A percentile compares a stretch with the other conserved stretches of the same genome.
These are phyloP conservation scores for Alosa alosa DNA, from an alignment of 2,113 vertebrate genomes.

Conservation along the genomic window DNA sequence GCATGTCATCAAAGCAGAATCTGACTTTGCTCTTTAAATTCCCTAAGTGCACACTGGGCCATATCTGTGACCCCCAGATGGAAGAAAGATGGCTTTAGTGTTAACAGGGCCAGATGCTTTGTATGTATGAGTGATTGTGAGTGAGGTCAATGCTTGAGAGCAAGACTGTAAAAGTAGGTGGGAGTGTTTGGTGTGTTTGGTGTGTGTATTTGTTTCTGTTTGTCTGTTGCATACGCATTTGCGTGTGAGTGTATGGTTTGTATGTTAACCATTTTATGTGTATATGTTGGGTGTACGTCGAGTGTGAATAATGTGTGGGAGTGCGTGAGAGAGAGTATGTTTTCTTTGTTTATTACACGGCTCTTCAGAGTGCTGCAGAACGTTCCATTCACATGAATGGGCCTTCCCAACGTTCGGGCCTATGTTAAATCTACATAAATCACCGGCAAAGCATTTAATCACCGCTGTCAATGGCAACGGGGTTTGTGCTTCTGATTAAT, in stretches of 20 bases:
- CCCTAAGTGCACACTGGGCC: not conserved
- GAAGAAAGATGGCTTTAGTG: not conserved
- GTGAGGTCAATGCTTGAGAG: not conserved
- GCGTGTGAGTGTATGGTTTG: not conserved
- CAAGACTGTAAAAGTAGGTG: not conserved
- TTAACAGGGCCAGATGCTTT: not conserved
- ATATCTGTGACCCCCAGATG: not conserved
- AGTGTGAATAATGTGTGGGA: not conserved
- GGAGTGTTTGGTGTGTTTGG: not conserved
- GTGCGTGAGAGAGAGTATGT: not conserved
- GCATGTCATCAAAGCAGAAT: conserved; percentile 33
- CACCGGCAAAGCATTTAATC: no score
- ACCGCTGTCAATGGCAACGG: no score
- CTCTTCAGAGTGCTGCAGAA: no score
- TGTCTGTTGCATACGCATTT: not conserved
- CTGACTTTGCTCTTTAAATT: not conserved
- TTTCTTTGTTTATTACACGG: no score
- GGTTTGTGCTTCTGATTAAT: no score
- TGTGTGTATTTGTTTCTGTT: not conserved
- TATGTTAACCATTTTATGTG: not conserved
- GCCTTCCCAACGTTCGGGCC: no score
- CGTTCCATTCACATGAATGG: no score
- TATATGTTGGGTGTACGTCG: not conserved
- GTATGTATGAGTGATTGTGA: not conserved
- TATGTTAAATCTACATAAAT: no score